Percentiles rank a stretch among this genome's conserved stretches.
Evolutionary conservation across 2,888 invertebrate genomes (phyloP).

Genomic region (Asteroscopus sphinx): DNA sequence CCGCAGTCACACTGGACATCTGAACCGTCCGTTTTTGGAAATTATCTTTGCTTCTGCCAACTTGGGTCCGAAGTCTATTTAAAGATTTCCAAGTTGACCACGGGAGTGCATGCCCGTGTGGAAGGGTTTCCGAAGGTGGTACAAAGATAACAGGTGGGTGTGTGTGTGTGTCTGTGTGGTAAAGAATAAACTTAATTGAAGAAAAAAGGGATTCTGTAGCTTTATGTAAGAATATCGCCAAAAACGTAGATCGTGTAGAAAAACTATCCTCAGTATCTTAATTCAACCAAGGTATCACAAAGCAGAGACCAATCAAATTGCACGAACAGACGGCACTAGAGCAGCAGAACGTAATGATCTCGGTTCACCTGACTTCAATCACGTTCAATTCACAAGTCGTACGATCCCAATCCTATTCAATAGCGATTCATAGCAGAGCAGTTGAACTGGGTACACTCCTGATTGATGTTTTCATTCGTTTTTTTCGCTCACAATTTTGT

Average conservation of each 20-base stretch:
- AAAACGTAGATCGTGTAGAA: background rate
- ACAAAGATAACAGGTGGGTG: too few species aligned
- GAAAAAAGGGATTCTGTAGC: too few species aligned
- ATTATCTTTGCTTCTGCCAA: too few species aligned
- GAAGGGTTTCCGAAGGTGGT: too few species aligned
- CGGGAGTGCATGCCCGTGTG: too few species aligned
- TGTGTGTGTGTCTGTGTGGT: too few species aligned
- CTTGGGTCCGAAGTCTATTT: too few species aligned
- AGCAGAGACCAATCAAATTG: conserved; percentile 37
- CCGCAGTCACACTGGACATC: too few species aligned
- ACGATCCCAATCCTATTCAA: conserved; percentile 48
- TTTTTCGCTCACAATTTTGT: conserved; percentile 27
- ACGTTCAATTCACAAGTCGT: conserved; percentile 59
- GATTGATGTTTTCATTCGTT: conserved; percentile 48
- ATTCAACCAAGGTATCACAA: conserved; percentile 31
- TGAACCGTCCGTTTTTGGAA: too few species aligned
- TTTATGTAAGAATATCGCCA: too few species aligned
- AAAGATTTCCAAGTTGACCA: too few species aligned
- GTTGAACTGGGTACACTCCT: conserved; percentile 34
- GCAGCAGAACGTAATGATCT: conserved; percentile 55
- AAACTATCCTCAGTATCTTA: conserved; percentile 10
- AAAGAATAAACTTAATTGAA: too few species aligned
- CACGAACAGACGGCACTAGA: conserved; percentile 30
- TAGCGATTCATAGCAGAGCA: conserved; percentile 30
- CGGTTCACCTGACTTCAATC: conserved; percentile 63